Evolutionary conservation across 2,888 invertebrate genomes (phyloP).

Genomic region (Diarsia rubi): DNA sequence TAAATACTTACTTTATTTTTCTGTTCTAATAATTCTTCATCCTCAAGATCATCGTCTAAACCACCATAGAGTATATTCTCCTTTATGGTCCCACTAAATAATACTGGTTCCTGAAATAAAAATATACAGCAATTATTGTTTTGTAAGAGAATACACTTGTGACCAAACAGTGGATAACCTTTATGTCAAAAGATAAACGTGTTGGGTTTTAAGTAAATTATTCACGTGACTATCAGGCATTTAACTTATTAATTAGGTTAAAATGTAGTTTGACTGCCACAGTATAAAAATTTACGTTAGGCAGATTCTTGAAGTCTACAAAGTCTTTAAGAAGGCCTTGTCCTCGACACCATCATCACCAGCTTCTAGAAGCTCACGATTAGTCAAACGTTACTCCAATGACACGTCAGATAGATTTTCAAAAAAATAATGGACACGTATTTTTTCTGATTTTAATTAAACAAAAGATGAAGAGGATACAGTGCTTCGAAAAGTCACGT

Average conservation of each 20-base stretch:
- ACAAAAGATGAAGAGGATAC: too few relatives aligned
- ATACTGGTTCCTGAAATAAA: constrained; percentile 94
- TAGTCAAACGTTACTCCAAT: too few relatives aligned
- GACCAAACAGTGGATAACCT: constrained; percentile 11
- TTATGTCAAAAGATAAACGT: constrained; percentile 24
- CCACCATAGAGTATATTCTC: constrained; percentile 98
- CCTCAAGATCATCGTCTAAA: constrained; percentile 76
- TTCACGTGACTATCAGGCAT: constrained; percentile 8
- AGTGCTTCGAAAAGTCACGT: too few relatives aligned
- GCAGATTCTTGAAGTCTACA: not conserved
- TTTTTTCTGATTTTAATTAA: too few relatives aligned
- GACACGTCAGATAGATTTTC: too few relatives aligned
- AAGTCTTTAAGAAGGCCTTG: not conserved
- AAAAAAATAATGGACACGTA: too few relatives aligned
- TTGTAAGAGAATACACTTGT: not conserved
- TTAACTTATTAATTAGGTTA: not conserved
- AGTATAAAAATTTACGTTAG: not conserved
- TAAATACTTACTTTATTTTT: constrained; percentile 46
- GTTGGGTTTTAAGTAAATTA: constrained; percentile 1
- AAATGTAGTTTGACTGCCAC: not conserved
- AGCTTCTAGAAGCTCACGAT: too few relatives aligned
- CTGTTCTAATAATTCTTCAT: constrained; percentile 45
- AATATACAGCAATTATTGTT: not conserved
- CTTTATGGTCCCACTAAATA: constrained; percentile 97
- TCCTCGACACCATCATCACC: too few relatives aligned